Evolutionary conservation across 2,888 invertebrate genomes (phyloP).

Genomic region (Zygogramma bicolorata): DNA sequence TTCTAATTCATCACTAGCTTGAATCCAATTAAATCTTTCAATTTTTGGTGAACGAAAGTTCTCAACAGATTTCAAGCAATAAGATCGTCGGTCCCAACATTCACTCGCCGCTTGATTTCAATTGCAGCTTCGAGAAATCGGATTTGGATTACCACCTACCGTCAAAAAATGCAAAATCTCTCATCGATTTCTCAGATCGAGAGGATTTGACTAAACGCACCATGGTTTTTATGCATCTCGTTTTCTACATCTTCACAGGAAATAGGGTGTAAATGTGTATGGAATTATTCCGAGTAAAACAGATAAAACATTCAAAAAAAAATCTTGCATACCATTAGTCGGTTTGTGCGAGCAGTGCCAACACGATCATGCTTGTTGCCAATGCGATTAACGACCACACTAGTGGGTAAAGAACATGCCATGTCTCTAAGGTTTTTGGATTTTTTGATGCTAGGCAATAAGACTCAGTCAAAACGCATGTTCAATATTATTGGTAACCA

Average conservation of each 20-base stretch:
- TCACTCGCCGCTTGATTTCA: too few species aligned
- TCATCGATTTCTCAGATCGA: too few species aligned
- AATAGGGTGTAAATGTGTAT: neutral
- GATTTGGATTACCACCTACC: too few species aligned
- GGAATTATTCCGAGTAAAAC: conserved; percentile 16
- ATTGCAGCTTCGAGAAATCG: too few species aligned
- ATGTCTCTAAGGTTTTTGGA: conserved; percentile 62
- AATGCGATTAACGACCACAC: conserved; percentile 66
- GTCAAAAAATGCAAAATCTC: neutral
- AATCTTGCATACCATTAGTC: conserved; percentile 63
- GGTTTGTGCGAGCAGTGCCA: conserved; percentile 67
- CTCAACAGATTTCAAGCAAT: too few species aligned
- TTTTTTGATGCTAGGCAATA: conserved; percentile 61
- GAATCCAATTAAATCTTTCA: too few species aligned
- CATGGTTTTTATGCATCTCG: neutral
- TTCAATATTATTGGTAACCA: conserved; percentile 48
- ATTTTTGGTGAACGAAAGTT: too few species aligned
- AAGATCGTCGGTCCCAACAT: too few species aligned
- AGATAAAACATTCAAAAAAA: conserved; percentile 44
- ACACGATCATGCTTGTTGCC: conserved; percentile 68
- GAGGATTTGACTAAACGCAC: too few species aligned
- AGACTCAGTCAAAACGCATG: conserved; percentile 56
- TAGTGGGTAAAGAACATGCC: conserved; percentile 67
- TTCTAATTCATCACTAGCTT: too few species aligned
- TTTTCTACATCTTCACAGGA: neutral